Evolutionary conservation across 2,113 vertebrate genomes (phyloP).

Genomic region (Halichoeres trimaculatus): DNA sequence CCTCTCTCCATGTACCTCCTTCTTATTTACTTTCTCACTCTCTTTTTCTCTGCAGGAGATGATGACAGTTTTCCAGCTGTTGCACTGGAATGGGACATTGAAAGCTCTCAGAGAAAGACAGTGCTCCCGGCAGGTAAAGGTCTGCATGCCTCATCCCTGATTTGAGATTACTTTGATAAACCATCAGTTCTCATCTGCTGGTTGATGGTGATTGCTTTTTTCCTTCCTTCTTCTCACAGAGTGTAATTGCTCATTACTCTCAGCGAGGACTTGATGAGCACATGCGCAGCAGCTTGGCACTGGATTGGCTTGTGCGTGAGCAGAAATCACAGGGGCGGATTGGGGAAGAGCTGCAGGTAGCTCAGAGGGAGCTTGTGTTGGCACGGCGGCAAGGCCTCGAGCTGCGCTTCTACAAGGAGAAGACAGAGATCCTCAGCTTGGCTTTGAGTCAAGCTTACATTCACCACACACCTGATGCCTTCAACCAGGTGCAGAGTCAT

Average conservation of each 20-base stretch:
- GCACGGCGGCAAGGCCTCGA: constrained; percentile 68
- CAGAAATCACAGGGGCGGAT: constrained; percentile 68
- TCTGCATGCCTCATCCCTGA: not conserved
- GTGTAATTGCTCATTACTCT: constrained; percentile 76
- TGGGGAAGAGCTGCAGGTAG: constrained; percentile 66
- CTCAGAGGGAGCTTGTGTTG: constrained; percentile 72
- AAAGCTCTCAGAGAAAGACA: constrained; percentile 87
- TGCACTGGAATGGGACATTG: constrained; percentile 91
- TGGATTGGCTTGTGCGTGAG: constrained; percentile 78
- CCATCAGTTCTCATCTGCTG: not conserved
- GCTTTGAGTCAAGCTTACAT: constrained; percentile 76
- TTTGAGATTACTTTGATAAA: not conserved
- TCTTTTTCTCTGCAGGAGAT: constrained; percentile 82
- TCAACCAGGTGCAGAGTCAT: constrained; percentile 23
- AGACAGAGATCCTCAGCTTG: constrained; percentile 77
- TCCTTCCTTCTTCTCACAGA: constrained; percentile 55
- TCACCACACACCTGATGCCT: constrained; percentile 48
- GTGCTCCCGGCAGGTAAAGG: constrained; percentile 87
- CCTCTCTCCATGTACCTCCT: constrained; percentile 1
- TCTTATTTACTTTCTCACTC: not conserved
- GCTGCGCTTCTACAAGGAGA: constrained; percentile 79
- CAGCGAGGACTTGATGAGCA: constrained; percentile 72
- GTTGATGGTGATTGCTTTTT: not conserved
- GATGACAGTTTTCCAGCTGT: constrained; percentile 90
- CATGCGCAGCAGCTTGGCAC: constrained; percentile 79